A percentile compares a stretch with the other conserved stretches of the same genome.
These are phyloP conservation scores for Rhagium mordax DNA, from an alignment of 2,888 invertebrate species.

Conservation along the genomic window DNA sequence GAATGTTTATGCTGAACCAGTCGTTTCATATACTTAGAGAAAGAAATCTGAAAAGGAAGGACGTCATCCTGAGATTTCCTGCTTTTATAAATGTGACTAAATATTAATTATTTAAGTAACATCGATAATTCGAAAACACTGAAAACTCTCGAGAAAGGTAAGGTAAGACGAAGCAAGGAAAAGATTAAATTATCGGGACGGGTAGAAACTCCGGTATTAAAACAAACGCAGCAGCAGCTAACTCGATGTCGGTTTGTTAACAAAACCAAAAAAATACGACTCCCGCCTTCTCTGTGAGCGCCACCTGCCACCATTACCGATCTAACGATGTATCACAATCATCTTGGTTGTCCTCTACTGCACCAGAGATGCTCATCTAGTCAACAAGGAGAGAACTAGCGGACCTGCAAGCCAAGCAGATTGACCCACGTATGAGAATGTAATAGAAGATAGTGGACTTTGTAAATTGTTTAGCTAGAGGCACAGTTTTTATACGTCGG, in stretches of 20 bases:
- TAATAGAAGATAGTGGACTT: slow-evolving; percentile 55
- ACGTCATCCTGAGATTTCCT: too few relatives aligned
- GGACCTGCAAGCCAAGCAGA: neutral
- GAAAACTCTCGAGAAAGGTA: neutral
- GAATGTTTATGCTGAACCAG: too few relatives aligned
- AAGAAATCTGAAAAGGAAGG: too few relatives aligned
- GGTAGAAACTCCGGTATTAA: slow-evolving; percentile 16
- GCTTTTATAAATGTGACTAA: too few relatives aligned
- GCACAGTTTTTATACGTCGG: slow-evolving; percentile 55
- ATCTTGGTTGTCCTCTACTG: neutral
- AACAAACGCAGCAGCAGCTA: slow-evolving; percentile 41
- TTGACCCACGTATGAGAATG: slow-evolving; percentile 42
- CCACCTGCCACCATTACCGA: slow-evolving; percentile 45
- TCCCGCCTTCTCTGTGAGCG: slow-evolving; percentile 43
- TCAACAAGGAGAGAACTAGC: neutral
- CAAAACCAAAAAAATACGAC: slow-evolving; percentile 37
- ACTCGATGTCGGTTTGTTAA: slow-evolving; percentile 41
- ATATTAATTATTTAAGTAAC: too few relatives aligned
- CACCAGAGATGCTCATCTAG: neutral
- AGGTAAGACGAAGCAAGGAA: neutral
- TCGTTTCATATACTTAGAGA: too few relatives aligned
- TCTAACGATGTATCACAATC: slow-evolving; percentile 24
- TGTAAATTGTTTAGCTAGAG: slow-evolving; percentile 55
- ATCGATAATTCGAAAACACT: too few relatives aligned
- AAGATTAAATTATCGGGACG: slow-evolving; percentile 4